Evolutionary conservation across 1,140 invertebrate species (phyloP).

Genomic region (Patella vulgata): DNA sequence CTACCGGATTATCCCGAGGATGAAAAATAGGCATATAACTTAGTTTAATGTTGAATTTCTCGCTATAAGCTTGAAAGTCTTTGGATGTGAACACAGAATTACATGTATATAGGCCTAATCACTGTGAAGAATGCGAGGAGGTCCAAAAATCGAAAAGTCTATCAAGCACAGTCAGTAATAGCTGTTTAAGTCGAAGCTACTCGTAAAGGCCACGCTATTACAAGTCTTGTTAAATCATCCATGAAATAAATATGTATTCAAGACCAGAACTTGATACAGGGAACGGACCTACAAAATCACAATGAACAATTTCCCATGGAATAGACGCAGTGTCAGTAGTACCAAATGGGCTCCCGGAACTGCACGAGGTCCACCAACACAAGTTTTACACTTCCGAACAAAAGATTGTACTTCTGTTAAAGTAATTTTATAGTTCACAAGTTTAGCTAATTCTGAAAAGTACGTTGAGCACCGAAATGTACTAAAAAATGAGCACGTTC

Average conservation of each 20-base stretch:
- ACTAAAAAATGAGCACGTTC: not conserved
- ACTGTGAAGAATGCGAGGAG: not conserved
- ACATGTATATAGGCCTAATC: too few relatives aligned
- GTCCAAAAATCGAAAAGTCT: constrained; percentile 10
- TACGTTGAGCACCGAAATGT: constrained; percentile 3
- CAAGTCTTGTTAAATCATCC: constrained; percentile 6
- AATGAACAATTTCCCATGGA: constrained; percentile 4
- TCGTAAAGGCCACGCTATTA: constrained; percentile 6
- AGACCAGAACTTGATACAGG: not conserved
- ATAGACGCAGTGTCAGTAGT: not conserved
- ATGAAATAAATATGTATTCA: not conserved
- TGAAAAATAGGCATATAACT: not conserved
- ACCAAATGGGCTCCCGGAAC: not conserved
- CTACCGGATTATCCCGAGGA: not conserved
- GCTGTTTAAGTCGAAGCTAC: not conserved
- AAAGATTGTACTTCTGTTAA: not conserved
- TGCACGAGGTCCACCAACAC: not conserved
- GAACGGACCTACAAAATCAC: constrained; percentile 2
- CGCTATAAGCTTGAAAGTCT: not conserved
- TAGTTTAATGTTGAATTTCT: not conserved
- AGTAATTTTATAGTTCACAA: not conserved
- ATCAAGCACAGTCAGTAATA: not conserved
- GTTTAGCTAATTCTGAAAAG: not conserved
- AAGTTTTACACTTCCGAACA: not conserved
- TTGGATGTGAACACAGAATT: not conserved